phyloP scores from a whole-genome alignment of 2,113 vertebrate genomes.

The Paramormyrops kingsleyae region DNA sequence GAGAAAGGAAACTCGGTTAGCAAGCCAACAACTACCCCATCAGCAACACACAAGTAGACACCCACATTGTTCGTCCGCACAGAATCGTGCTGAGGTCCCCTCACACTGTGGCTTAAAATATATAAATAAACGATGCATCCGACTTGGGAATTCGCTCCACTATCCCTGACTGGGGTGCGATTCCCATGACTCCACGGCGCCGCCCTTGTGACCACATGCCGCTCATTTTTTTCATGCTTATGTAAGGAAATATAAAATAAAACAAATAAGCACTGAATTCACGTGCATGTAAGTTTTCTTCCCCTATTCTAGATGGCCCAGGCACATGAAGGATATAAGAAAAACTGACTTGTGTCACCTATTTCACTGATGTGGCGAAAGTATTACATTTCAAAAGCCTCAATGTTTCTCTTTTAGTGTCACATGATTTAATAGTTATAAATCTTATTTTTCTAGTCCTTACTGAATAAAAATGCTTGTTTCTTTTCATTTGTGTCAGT shows the following conservation, averaged over 20 bases:
- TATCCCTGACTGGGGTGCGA: background rate
- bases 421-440: background rate
- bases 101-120: background rate
- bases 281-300: background rate
- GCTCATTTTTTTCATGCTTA: background rate
- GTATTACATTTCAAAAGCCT: background rate
- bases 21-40: slow-evolving; percentile 23
- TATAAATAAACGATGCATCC: background rate
- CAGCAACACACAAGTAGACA: background rate
- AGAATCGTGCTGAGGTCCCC: background rate
- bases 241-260: slow-evolving; percentile 11
- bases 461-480: background rate
- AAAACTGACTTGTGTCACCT: background rate
- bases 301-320: background rate
- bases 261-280: background rate
- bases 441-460: background rate
- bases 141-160: background rate
- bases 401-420: background rate
- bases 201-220: background rate
- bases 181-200: background rate
- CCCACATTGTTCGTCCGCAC: background rate
- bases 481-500: background rate
- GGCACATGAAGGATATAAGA: background rate
- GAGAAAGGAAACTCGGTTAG: slow-evolving; percentile 36
- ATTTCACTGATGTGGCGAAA: background rate